These are phyloP conservation scores for Lota lota DNA, from an alignment of 2,113 vertebrate species.

Conservation along the genomic window DNA sequence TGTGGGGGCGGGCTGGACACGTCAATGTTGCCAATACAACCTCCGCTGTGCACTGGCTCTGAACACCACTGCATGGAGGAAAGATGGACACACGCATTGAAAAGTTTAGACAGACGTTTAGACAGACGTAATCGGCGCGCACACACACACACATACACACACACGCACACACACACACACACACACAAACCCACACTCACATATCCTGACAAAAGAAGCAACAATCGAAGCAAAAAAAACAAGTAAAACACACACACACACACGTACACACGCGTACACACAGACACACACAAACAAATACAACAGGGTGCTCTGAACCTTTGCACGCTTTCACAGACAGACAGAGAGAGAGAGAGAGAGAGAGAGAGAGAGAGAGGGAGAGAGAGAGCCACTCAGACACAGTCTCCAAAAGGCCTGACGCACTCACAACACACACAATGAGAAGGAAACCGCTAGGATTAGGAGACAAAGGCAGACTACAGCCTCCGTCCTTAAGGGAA, in stretches of 20 bases:
- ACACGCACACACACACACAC: background rate
- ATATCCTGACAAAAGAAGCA: too few species aligned
- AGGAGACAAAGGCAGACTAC: constrained; percentile 30
- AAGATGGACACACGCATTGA: constrained; percentile 53
- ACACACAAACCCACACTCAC: background rate
- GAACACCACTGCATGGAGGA: constrained; percentile 75
- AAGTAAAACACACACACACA: constrained; percentile 29
- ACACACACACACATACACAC: constrained; percentile 1
- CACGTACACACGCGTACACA: constrained; percentile 43
- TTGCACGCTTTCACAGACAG: background rate
- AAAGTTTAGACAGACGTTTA: constrained; percentile 21
- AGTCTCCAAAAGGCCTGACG: constrained; percentile 24
- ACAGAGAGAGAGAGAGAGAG: background rate
- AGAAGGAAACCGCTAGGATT: constrained; percentile 38
- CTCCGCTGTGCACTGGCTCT: constrained; percentile 72
- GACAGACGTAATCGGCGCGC: constrained; percentile 13
- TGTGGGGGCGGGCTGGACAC: constrained; percentile 32
- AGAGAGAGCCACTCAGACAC: background rate
- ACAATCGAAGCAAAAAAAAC: too few species aligned
- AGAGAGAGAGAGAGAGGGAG: background rate
- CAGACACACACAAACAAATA: constrained; percentile 20
- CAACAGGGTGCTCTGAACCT: constrained; percentile 16
- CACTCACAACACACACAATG: background rate
- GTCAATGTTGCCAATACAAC: constrained; percentile 66
- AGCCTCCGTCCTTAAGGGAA: constrained; percentile 32